Evolutionary conservation across 2,113 vertebrate species (phyloP), one percentile per base, ranked within the genome.

Genomic region (Onychostruthus taczanowskii): DNA sequence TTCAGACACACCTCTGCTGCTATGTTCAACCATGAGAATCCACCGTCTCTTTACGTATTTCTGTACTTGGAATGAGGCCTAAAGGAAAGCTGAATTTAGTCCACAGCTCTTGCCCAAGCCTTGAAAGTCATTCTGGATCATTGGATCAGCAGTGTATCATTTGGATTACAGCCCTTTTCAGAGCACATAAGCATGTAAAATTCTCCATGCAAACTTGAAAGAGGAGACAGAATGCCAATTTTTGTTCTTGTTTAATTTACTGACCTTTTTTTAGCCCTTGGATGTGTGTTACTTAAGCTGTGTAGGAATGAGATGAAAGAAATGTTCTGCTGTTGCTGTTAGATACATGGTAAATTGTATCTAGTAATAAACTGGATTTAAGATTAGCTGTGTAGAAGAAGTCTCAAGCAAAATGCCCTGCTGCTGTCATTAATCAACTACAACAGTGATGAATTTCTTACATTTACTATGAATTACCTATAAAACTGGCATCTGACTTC

Each of bases 171-270:
- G 90, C 67, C 21, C 35, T 90, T 95, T 88, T 94, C 91, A 89
- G 81, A 93, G 80, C 44, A 89, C 37, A 49, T 2, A 84, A 37
- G 24, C 58, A 74, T 33, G 49, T 61, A 67, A 94, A 93, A 93
- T 77, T 78, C 78, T 72, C 76, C 31, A 21, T 64, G 75, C 75
- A 94, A 93, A 95, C 80, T 93, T 93, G 39, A 95, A 93, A 91
- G 78, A 89, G 73, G 75, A 89, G n/a, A 62, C 23, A 55, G 77
- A 82, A 93, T 84, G 61, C 75, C 72, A 58, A 20, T 19, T 94
- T 95, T 89, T 94, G 52, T 93, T 95, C 75, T 88, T 93, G 52
- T 84, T 94, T 90, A 94, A 96, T 94, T 94, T 94, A 75, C 66
- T 79, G 74, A 90, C 76, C 72, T 74, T 93, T 95, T 83, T 76